Conservation (phyloP, 2,113 vertebrate species). For the Austrofundulus limnaeus region DNA sequence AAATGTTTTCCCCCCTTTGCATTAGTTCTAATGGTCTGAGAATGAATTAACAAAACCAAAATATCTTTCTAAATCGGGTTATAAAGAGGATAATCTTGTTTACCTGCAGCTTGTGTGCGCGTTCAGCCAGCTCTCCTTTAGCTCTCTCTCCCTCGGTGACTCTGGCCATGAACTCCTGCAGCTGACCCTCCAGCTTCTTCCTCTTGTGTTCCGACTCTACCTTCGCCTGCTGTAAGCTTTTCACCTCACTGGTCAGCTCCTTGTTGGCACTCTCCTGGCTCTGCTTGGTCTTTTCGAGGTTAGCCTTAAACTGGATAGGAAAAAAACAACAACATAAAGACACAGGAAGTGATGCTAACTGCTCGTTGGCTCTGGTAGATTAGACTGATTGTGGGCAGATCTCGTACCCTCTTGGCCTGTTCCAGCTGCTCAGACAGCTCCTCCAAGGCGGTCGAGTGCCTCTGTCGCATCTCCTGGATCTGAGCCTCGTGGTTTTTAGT, state of each 20-base stretch:
- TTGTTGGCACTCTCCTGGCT: constrained; percentile 94
- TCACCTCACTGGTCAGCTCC: constrained; percentile 91
- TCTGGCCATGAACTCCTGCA: constrained; percentile 90
- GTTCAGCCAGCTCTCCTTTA: constrained; percentile 87
- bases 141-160: constrained; percentile 87
- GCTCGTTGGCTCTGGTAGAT: background rate
- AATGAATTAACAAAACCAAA: too few relatives aligned
- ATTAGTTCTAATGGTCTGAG: too few relatives aligned
- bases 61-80: background rate
- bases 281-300: constrained; percentile 97
- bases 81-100: background rate
- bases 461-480: constrained; percentile 95
- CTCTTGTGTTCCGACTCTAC: constrained; percentile 94
- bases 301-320: constrained; percentile 87
- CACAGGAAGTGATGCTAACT: background rate
- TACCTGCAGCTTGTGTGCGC: constrained; percentile 92
- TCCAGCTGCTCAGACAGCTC: constrained; percentile 96
- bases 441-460: constrained; percentile 86
- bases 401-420: constrained; percentile 91
- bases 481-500: constrained; percentile 93
- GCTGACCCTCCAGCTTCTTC: constrained; percentile 94
- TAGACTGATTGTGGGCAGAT: background rate
- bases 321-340: background rate
- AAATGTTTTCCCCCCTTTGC: too few relatives aligned
- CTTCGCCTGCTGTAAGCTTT: constrained; percentile 91